Evolutionary conservation across 1,140 invertebrate genomes (phyloP).

Genomic region (Coboldia fuscipes): DNA sequence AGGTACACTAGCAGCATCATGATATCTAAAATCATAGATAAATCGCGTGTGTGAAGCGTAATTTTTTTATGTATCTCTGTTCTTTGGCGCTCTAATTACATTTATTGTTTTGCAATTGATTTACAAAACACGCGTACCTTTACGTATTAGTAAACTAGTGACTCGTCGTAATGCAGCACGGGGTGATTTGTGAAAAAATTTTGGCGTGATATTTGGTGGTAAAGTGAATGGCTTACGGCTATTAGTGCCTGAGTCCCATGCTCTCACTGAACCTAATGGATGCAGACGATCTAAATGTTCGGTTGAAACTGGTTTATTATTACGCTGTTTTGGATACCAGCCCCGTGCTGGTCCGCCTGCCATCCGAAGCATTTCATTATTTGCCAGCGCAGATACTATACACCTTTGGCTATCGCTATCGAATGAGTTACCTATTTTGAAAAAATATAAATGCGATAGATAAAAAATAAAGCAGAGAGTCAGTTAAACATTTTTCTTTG

Average conservation of each 20-base stretch:
- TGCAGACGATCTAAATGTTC: conserved; percentile 56
- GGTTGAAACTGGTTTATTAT: conserved; percentile 53
- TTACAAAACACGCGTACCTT: conserved; percentile 35
- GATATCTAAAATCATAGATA: too few species aligned
- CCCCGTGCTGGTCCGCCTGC: conserved; percentile 57
- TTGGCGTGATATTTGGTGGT: conserved; percentile 61
- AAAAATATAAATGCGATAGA: background rate
- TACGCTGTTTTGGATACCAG: conserved; percentile 57
- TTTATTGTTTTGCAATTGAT: too few species aligned
- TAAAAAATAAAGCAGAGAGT: background rate
- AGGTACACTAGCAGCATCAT: too few species aligned
- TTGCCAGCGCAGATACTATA: conserved; percentile 39
- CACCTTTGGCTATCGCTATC: conserved; percentile 39
- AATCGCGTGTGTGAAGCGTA: too few species aligned
- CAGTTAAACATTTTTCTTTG: background rate
- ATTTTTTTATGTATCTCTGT: too few species aligned
- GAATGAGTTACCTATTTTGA: conserved; percentile 15
- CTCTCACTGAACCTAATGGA: conserved; percentile 22
- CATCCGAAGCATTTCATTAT: conserved; percentile 50
- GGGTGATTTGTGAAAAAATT: conserved; percentile 68
- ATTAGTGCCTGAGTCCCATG: conserved; percentile 28
- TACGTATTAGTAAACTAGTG: conserved; percentile 66
- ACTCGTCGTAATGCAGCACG: conserved; percentile 62
- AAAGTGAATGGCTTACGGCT: conserved; percentile 52
- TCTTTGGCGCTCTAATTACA: too few species aligned